These are phyloP conservation scores for Apaloderma vittatum DNA, from an alignment of 2,113 vertebrate species.

Conservation along the genomic window DNA sequence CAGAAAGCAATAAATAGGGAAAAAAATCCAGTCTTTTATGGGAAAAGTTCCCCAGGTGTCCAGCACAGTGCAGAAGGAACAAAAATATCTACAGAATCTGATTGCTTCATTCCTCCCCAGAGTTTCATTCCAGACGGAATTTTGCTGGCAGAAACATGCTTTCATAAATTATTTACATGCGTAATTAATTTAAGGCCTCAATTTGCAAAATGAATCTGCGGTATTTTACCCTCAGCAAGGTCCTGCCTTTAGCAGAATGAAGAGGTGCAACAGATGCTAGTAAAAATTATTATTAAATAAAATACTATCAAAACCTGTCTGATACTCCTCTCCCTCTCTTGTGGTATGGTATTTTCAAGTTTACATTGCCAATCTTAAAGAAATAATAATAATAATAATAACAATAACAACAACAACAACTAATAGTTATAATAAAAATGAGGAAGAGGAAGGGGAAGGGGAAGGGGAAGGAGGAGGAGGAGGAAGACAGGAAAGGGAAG, in stretches of 20 bases:
- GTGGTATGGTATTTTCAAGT: neutral
- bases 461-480: neutral
- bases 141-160: neutral
- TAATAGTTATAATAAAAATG: too few species aligned
- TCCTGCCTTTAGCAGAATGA: neutral
- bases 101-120: neutral
- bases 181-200: constrained; percentile 11
- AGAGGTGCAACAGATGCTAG: neutral
- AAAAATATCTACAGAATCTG: neutral
- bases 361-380: neutral
- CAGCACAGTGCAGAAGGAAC: neutral
- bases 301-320: neutral
- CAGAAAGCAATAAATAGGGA: neutral
- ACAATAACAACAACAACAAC: neutral
- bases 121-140: neutral
- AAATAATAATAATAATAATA: neutral
- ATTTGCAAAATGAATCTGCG: neutral
- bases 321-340: neutral
- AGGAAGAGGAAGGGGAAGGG: neutral
- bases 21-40: neutral
- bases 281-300: neutral
- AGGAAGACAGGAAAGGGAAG: neutral
- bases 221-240: neutral
- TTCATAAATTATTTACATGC: neutral
- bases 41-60: neutral